phyloP scores from a whole-genome alignment of 1,140 invertebrate genomes.

The Drosophila littoralis region DNA sequence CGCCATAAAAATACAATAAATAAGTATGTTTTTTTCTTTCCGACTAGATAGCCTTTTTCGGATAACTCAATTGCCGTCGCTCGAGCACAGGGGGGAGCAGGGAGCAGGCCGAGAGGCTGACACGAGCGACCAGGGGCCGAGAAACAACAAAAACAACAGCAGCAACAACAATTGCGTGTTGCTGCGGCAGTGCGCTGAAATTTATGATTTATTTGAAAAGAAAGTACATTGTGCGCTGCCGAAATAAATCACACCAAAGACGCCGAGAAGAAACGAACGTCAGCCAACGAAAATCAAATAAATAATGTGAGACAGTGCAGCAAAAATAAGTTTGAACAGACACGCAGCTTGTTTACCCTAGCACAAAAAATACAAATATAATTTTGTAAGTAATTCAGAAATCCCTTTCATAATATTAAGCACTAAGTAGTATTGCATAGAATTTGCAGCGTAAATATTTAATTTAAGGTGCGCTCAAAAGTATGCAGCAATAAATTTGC shows the following conservation, averaged over 20 bases:
- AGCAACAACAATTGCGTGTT: slow-evolving; percentile 50
- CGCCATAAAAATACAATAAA: slow-evolving; percentile 82
- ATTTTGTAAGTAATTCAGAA: no score
- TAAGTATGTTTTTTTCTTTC: slow-evolving; percentile 51
- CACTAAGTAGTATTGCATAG: no score
- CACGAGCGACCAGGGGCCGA: slow-evolving; percentile 1
- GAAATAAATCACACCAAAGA: slow-evolving; percentile 81
- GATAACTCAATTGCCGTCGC: slow-evolving; percentile 76
- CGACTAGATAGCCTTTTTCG: slow-evolving; percentile 73
- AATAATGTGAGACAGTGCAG: slow-evolving; percentile 44
- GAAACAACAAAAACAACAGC: slow-evolving; percentile 1
- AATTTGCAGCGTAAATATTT: not conserved
- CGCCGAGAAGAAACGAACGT: slow-evolving; percentile 44
- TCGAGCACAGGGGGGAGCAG: slow-evolving; percentile 32
- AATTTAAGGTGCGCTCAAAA: not conserved
- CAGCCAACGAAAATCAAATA: slow-evolving; percentile 50
- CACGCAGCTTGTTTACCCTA: not conserved
- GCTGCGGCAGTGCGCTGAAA: slow-evolving; percentile 70
- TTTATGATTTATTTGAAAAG: slow-evolving; percentile 82
- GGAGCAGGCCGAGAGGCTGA: not conserved
- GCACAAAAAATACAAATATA: not conserved
- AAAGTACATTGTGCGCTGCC: slow-evolving; percentile 78
- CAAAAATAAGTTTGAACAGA: not conserved
- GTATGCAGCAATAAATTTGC: not conserved
- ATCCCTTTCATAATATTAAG: not conserved